Conservation (phyloP, 2,888 invertebrate species). For the Drosophila cognata region DNA sequence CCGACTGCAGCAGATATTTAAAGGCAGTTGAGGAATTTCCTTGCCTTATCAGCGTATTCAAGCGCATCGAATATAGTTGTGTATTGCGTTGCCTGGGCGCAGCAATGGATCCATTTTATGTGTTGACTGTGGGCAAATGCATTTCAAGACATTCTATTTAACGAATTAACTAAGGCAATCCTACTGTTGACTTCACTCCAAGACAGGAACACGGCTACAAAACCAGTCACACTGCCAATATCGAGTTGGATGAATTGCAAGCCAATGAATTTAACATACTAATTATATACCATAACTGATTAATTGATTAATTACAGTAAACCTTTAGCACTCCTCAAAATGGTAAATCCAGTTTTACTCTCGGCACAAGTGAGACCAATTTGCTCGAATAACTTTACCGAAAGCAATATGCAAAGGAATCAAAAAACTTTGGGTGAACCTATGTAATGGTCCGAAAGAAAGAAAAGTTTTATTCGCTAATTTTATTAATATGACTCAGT, state of each 20-base stretch:
- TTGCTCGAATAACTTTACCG: conserved; percentile 9
- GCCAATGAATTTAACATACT: not conserved
- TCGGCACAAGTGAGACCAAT: conserved; percentile 39
- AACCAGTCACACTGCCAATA: conserved; percentile 35
- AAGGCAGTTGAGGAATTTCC: conserved; percentile 53
- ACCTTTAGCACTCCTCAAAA: conserved; percentile 1
- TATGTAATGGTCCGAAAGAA: fast-evolving
- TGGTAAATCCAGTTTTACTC: conserved; percentile 30
- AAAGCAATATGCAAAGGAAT: fast-evolving
- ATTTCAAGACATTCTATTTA: not conserved
- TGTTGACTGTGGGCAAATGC: conserved; percentile 26
- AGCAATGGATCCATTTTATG: conserved; percentile 35
- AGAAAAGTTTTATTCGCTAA: not conserved
- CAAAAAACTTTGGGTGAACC: conserved; percentile 5
- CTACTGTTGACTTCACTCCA: conserved; percentile 14
- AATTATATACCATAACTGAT: not conserved
- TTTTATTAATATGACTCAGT: not conserved
- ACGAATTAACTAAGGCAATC: conserved; percentile 17
- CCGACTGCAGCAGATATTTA: conserved; percentile 70
- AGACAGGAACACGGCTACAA: conserved; percentile 16
- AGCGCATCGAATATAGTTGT: not conserved
- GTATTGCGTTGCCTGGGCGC: conserved; percentile 32
- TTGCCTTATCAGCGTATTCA: conserved; percentile 73
- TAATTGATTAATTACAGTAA: conserved; percentile 18
- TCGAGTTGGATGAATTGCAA: conserved; percentile 21